Evolutionary conservation across 2,113 vertebrate species (phyloP).

Genomic region (Phrynocephalus versicolor): DNA sequence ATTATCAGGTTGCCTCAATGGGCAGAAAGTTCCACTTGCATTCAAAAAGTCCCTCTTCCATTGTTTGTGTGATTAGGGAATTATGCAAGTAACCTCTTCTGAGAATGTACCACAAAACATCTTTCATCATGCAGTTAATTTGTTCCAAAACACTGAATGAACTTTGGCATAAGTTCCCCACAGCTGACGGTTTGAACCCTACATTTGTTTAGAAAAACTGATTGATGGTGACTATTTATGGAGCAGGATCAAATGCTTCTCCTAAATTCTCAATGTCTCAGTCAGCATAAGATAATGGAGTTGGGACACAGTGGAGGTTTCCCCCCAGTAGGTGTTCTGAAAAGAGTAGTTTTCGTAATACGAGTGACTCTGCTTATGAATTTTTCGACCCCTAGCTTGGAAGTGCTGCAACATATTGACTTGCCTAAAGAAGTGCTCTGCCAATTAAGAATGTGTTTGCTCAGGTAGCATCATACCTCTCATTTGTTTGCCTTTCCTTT

Average conservation of each 20-base stretch:
- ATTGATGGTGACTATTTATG: background rate
- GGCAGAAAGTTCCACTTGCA: background rate
- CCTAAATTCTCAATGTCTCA: background rate
- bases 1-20: background rate
- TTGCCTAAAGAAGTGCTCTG: background rate
- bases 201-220: background rate
- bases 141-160: background rate
- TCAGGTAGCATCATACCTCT: background rate
- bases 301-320: slow-evolving; percentile 1
- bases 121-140: background rate
- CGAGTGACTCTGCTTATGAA: background rate
- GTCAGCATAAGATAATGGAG: background rate
- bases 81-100: background rate
- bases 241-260: background rate
- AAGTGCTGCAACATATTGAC: background rate
- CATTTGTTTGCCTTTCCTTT: background rate
- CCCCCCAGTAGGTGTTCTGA: background rate
- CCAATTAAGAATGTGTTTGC: background rate
- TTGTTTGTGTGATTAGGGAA: background rate
- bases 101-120: background rate
- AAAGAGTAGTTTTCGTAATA: slow-evolving; percentile 32
- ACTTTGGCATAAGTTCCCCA: background rate
- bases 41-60: background rate
- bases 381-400: background rate
- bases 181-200: background rate